Base-by-base conservation (phyloP, 1,140 invertebrate species). In the Prorops nasuta region DNA sequence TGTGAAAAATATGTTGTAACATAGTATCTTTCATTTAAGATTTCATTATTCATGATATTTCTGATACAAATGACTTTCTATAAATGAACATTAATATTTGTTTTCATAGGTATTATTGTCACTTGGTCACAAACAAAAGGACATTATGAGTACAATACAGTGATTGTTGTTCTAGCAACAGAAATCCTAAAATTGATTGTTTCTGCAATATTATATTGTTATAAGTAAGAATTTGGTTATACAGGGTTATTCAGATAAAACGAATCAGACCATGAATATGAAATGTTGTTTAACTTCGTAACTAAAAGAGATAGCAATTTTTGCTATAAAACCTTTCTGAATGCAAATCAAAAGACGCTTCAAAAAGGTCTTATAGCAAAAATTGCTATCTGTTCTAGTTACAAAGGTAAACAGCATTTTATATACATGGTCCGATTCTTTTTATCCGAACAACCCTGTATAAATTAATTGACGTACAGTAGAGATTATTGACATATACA, bases 101-200 rank as follows among this genome's bases (percentile, higher is more conserved):
- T 53, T 57, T 44, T 80, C 81, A 10, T 58, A 97, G 93, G 92
- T 63, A 88, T 96, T 54, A 84, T 96, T 56, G 90, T 96, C 14
- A 96, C 89, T 38, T 89, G 89, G 57, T 94, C 92, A 6, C 92
- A 96, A 78, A 84, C 84, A 51, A 80, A 83, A 39, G 84, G 87
- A 66, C 88, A 90, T 60, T 96, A 96, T 74, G 83, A 84, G 50
- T 97, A 96, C 63, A 94, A 94, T 67, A 91, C 89, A 19, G 85
- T 91, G 2, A 87, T 88, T 17, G 92, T 93, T 18, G 93, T 97
- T 18, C 78, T 96, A 43, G 72, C 94, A 38, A 94, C 91, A 8
- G 94, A 98, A 81, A 77, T 90, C 20, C 67, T 94, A 7, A 98
- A 98, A 77, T 78, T 97, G 34, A 40, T 92, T 10, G 77, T 86